Evolutionary conservation across 30 jellyfish, hydroid and myxozoan genomes (phyloP), one percentile per base, ranked within the genome.

Genomic region (Aurelia coerulea): DNA sequence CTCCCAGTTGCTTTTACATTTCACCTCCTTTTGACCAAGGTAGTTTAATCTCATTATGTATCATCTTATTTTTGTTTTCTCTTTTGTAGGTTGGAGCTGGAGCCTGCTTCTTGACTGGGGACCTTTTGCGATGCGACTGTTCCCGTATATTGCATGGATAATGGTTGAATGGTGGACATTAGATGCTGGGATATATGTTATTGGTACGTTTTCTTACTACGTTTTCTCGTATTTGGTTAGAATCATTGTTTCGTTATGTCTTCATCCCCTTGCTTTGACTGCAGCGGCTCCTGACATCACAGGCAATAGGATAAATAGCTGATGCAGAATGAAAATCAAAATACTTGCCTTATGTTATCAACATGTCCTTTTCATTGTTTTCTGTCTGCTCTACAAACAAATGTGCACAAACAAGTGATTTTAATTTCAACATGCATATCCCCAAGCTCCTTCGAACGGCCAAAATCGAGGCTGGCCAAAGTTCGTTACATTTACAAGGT

Each of bases 101-200:
- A 46, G 80, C 17, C 62, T 73, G 23, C 68, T 83, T 9, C 82
- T 66, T n/a, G 92, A 62, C 17, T 83, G 92, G 92, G 80, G 74
- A 10, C 32, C 32, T 6, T 62, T 68, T 17, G 16, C 77, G 4
- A 29, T 69, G 75, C 52, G 73, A 46, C 59, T 59, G 29, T 62
- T 83, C 13, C 92, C 92, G 18, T 51, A 69, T 49, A 17, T 83
- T 10, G 54, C 73, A 17, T 83, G 86, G 85, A 54, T 83, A 35
- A 51, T 71, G 9, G 86, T 72, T 33, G 92, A 83, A 69, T 83
- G 92, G 92, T 83, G 86, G 92, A 83, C 92, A 10, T 70, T 83
- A 66, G 92, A 83, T 62, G 79, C 74, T 14, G 92, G 92, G 19
- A 83, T 83, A 31, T 69, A 32, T 14, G 76, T 83, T 59, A 85